Conservation (phyloP, 1,140 invertebrate genomes). For the Prorops nasuta region DNA sequence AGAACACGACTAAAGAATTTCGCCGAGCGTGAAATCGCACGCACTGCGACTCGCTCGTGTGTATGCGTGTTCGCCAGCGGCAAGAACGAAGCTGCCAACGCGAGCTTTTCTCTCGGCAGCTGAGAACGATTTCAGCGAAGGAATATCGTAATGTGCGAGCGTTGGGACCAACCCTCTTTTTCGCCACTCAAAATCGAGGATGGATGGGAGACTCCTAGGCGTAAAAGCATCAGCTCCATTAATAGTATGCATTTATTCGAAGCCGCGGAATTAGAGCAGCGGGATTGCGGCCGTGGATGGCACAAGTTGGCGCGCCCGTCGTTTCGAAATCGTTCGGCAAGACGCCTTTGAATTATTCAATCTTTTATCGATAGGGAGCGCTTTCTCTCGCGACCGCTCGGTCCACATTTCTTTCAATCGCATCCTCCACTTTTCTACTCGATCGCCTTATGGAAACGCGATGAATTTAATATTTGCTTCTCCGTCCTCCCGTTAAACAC, state of each 20-base stretch:
- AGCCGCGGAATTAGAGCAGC: conserved; percentile 40
- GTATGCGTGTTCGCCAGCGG: too few relatives aligned
- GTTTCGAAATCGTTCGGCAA: conserved; percentile 43
- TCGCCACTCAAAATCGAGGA: too few relatives aligned
- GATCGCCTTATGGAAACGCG: conserved; percentile 11
- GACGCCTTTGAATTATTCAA: conserved; percentile 45
- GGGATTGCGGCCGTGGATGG: conserved; percentile 28
- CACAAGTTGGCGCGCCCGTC: conserved; percentile 32
- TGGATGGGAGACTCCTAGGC: conserved; percentile 21
- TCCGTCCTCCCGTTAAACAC: background rate
- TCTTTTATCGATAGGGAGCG: conserved; percentile 35
- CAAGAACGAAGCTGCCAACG: too few relatives aligned
- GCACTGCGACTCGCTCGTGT: too few relatives aligned
- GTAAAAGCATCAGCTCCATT: conserved; percentile 32
- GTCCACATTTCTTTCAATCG: background rate
- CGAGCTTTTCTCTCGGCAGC: too few relatives aligned
- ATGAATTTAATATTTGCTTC: conserved; percentile 27
- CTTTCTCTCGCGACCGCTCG: background rate
- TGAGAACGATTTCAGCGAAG: too few relatives aligned
- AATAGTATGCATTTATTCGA: conserved; percentile 45
- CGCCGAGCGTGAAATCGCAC: too few relatives aligned
- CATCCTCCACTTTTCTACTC: background rate
- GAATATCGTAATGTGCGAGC: too few relatives aligned
- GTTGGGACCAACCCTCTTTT: too few relatives aligned
- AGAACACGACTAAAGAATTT: too few relatives aligned